Evolutionary conservation across 2,113 vertebrate genomes (phyloP).

Genomic region (Acinonyx jubatus): DNA sequence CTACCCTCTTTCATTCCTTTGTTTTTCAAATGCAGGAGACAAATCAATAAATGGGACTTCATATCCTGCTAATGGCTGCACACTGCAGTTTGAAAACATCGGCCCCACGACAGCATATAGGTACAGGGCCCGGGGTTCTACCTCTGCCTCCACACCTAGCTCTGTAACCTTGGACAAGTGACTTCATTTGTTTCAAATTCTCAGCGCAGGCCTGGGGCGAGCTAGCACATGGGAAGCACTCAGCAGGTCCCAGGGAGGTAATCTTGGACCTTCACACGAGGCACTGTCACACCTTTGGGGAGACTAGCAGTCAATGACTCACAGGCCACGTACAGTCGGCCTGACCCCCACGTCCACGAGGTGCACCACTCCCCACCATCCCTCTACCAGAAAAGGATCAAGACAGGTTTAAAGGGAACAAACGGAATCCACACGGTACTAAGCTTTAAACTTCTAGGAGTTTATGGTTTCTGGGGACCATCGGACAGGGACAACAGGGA

Average conservation of each 20-base stretch:
- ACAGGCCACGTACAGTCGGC: background rate
- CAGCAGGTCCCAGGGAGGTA: background rate
- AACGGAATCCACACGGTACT: background rate
- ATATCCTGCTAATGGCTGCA: background rate
- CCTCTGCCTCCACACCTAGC: background rate
- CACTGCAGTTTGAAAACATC: background rate
- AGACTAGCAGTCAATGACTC: background rate
- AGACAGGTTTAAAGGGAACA: background rate
- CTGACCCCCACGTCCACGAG: rapidly evolving
- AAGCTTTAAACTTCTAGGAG: background rate
- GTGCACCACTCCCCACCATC: background rate
- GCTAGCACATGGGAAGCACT: background rate
- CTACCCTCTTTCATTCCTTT: background rate
- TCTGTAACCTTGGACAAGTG: background rate
- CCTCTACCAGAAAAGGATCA: background rate
- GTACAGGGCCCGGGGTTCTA: background rate
- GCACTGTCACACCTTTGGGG: background rate
- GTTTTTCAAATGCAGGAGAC: background rate
- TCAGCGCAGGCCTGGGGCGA: background rate
- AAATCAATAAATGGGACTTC: background rate
- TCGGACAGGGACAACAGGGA: background rate
- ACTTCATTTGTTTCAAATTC: background rate
- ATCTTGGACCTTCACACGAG: background rate
- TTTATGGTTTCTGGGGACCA: background rate
- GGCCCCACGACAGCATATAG: background rate